phyloP scores from a whole-genome alignment of 1,140 invertebrate genomes.

The Drosophila repleta region DNA sequence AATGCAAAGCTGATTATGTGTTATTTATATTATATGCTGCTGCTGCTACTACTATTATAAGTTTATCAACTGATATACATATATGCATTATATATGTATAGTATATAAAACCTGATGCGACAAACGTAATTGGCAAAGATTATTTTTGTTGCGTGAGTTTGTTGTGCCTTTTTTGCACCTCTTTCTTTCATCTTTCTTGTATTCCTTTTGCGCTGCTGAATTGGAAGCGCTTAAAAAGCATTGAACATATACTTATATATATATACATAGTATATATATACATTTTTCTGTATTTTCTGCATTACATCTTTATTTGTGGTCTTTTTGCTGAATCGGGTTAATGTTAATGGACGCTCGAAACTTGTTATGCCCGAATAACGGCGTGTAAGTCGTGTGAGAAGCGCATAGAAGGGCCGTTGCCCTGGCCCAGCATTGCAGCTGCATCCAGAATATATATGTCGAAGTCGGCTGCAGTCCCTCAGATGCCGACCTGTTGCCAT shows the following conservation, averaged over 20 bases:
- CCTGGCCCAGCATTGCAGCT: constrained; percentile 13
- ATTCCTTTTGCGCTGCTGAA: constrained; percentile 15
- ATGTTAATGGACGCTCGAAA: constrained; percentile 65
- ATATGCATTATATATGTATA: constrained; percentile 9
- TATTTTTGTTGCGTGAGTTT: constrained; percentile 28
- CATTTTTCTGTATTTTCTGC: constrained; percentile 1
- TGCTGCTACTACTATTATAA: background rate
- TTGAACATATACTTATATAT: background rate
- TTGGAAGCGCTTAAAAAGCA: background rate
- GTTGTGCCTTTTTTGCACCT: background rate
- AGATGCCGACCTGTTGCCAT: constrained; percentile 13
- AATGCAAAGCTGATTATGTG: constrained; percentile 36
- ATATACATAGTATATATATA: background rate
- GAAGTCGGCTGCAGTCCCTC: constrained; percentile 14
- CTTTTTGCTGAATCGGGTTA: constrained; percentile 61
- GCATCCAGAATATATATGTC: constrained; percentile 29
- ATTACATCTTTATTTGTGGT: constrained; percentile 11
- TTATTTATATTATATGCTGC: constrained; percentile 26
- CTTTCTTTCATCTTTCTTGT: background rate
- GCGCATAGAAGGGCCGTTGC: constrained; percentile 34
- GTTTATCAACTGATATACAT: background rate
- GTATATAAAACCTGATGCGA: constrained; percentile 20
- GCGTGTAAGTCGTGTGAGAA: constrained; percentile 17
- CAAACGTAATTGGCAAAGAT: constrained; percentile 38
- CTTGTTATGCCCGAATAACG: constrained; percentile 62